Conservation (phyloP, 1,140 invertebrate genomes). For the Heliconius hewitsoni region DNA sequence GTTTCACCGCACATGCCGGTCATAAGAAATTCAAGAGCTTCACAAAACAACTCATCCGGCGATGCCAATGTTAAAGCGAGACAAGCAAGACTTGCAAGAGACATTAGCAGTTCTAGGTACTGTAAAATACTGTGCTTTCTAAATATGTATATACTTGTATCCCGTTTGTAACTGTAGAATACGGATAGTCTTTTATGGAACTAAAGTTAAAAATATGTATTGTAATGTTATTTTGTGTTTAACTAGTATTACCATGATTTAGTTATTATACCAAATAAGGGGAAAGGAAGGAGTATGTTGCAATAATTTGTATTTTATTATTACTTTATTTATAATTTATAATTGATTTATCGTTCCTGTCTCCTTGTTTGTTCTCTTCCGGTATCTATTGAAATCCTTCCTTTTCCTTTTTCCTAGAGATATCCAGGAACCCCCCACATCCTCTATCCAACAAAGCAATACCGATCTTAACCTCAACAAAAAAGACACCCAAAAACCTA, state of each 20-base stretch:
- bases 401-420: slow-evolving; percentile 74
- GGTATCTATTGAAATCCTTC: slow-evolving; percentile 57
- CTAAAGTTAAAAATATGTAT: neutral
- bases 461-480: slow-evolving; percentile 54
- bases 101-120: slow-evolving; percentile 72
- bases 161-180: neutral
- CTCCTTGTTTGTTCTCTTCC: slow-evolving; percentile 72
- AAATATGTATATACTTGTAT: slow-evolving; percentile 18
- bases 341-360: slow-evolving; percentile 56
- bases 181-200: neutral
- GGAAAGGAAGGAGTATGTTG: slow-evolving; percentile 69
- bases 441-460: slow-evolving; percentile 52
- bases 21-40: slow-evolving; percentile 60
- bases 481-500: slow-evolving; percentile 46
- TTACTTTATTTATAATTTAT: slow-evolving; percentile 36
- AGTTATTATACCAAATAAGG: slow-evolving; percentile 69
- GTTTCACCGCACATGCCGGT: slow-evolving; percentile 67
- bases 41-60: slow-evolving; percentile 64
- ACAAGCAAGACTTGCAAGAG: slow-evolving; percentile 70
- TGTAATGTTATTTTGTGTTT: no score
- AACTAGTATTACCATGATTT: neutral
- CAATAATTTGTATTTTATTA: slow-evolving; percentile 37
- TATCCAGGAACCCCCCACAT: slow-evolving; percentile 50
- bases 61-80: slow-evolving; percentile 69
- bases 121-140: neutral